These are phyloP conservation scores for Xyrichtys novacula DNA, from an alignment of 2,797 vertebrate genomes.

Conservation along the genomic window DNA sequence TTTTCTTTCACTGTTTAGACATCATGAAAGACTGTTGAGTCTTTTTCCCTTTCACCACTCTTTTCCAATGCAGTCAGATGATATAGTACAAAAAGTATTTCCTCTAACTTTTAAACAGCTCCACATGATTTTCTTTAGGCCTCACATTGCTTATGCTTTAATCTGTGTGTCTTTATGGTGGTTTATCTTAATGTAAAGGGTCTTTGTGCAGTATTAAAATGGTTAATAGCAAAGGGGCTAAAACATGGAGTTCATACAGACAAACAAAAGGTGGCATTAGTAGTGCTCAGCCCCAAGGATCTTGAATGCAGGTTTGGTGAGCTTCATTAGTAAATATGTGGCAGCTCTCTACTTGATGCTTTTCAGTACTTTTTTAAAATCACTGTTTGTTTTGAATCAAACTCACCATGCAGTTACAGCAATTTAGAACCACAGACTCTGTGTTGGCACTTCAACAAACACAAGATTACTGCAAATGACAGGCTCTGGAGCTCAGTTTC, in stretches of 20 bases:
- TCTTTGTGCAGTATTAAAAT: neutral
- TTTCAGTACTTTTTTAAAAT: neutral
- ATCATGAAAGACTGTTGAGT: neutral
- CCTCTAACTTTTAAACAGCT: conserved; percentile 16
- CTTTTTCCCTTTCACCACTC: conserved; percentile 32
- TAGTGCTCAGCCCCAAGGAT: neutral
- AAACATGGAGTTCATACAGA: no score
- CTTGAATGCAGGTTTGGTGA: no score
- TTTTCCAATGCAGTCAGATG: conserved; percentile 31
- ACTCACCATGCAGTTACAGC: neutral
- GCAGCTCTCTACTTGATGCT: neutral
- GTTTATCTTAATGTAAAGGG: neutral
- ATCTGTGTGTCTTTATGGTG: no score
- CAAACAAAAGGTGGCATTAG: conserved; percentile 1
- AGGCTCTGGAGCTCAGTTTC: neutral
- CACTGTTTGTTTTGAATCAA: neutral
- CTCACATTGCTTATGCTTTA: no score
- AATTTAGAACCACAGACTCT: neutral
- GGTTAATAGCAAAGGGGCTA: neutral
- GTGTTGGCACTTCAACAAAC: neutral
- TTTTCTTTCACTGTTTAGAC: neutral
- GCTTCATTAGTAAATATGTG: conserved; percentile 1
- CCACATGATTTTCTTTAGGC: neutral
- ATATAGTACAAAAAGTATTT: conserved; percentile 33
- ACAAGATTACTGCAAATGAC: neutral